These are phyloP conservation scores for Harpagoxenus sublaevis DNA, from an alignment of 2,888 invertebrate genomes.

Conservation along the genomic window DNA sequence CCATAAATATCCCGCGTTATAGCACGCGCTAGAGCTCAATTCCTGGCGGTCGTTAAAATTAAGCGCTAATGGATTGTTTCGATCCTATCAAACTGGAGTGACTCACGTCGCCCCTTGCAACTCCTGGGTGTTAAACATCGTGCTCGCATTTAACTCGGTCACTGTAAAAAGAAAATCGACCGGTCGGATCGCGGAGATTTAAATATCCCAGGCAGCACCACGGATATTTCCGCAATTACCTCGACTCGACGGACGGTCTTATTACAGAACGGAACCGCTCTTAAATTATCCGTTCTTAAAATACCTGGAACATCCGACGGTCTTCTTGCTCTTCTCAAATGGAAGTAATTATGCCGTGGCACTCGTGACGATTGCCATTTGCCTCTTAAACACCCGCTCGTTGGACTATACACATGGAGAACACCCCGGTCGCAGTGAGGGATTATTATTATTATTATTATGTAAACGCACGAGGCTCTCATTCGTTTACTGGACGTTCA, in stretches of 20 bases:
- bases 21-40: slow-evolving; percentile 35
- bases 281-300: slow-evolving; percentile 39
- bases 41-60: slow-evolving; percentile 42
- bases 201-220: slow-evolving; percentile 4
- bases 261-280: slow-evolving; percentile 21
- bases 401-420: neutral
- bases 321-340: slow-evolving; percentile 14
- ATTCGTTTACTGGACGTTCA: neutral
- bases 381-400: slow-evolving; percentile 14
- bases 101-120: slow-evolving; percentile 6
- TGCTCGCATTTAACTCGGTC: slow-evolving; percentile 19
- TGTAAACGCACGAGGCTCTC: neutral
- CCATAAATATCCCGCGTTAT: slow-evolving; percentile 37
- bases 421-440: neutral
- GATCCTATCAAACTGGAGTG: slow-evolving; percentile 41
- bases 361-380: slow-evolving; percentile 49
- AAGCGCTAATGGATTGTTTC: slow-evolving; percentile 45
- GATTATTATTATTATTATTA: neutral
- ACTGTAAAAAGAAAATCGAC: slow-evolving; percentile 19
- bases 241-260: neutral
- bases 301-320: slow-evolving; percentile 16
- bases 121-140: neutral
- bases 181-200: slow-evolving; percentile 15
- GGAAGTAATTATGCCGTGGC: slow-evolving; percentile 33
- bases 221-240: slow-evolving; percentile 21